phyloP scores from a whole-genome alignment of 2,797 vertebrate species.

The Tarsius wallacei region DNA sequence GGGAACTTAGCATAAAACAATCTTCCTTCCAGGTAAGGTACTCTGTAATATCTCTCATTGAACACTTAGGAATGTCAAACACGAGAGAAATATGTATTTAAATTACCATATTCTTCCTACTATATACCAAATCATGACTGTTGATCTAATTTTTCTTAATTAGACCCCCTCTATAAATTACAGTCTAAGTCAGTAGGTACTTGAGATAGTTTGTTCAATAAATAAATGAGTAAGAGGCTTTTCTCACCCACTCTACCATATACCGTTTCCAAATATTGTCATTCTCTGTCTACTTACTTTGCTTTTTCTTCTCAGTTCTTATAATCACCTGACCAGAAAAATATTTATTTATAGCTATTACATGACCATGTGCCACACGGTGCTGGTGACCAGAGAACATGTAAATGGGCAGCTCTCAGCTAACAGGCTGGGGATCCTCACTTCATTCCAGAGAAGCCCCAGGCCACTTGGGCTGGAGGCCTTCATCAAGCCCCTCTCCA shows the following conservation, averaged over 20 bases:
- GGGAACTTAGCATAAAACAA: not conserved
- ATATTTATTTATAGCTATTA: not conserved
- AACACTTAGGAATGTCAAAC: not conserved
- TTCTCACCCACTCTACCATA: not conserved
- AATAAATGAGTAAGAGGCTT: not conserved
- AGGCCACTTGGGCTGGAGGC: not conserved
- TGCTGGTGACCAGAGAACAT: not conserved
- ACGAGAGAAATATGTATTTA: constrained; percentile 4
- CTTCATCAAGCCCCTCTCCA: not conserved
- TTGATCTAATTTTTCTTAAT: not conserved
- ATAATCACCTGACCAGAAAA: not conserved
- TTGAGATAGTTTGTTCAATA: not conserved
- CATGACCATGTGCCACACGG: not conserved
- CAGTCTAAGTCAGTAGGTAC: not conserved
- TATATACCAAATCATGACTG: not conserved
- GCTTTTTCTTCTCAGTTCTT: constrained; percentile 5
- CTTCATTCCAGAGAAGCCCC: not conserved
- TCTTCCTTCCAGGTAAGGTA: not conserved
- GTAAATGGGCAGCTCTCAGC: not conserved
- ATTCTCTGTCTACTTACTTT: not conserved
- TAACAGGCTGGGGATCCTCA: not conserved
- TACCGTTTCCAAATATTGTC: not conserved
- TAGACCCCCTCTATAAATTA: not conserved
- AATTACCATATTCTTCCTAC: not conserved
- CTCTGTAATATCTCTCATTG: not conserved